phyloP scores from a whole-genome alignment of 2,888 invertebrate genomes.

The Sesia apiformis region DNA sequence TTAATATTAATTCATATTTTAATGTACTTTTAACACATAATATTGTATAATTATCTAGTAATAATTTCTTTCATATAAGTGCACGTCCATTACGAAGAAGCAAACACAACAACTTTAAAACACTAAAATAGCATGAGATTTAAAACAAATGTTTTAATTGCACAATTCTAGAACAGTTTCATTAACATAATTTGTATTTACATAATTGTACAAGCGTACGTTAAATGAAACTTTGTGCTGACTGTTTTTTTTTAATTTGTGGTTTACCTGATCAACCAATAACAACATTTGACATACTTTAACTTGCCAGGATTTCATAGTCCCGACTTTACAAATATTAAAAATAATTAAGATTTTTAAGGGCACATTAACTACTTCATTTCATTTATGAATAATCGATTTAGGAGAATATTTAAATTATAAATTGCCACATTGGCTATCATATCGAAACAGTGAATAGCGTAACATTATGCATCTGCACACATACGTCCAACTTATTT shows the following conservation, averaged over 20 bases:
- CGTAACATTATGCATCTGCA: background rate
- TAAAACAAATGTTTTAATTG: background rate
- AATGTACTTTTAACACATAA: conserved; percentile 25
- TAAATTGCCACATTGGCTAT: background rate
- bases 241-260: too few species aligned
- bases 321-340: background rate
- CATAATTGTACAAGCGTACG: too few species aligned
- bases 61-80: background rate
- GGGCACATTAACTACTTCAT: conserved; percentile 17
- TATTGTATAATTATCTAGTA: conserved; percentile 15
- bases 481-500: background rate
- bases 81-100: background rate
- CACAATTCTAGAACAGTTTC: too few species aligned
- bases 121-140: background rate
- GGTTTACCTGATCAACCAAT: too few species aligned
- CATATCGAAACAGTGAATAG: background rate
- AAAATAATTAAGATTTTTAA: conserved; percentile 19
- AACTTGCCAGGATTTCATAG: too few species aligned
- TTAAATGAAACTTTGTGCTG: too few species aligned
- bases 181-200: too few species aligned
- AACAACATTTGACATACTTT: too few species aligned
- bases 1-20: conserved; percentile 12
- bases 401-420: background rate
- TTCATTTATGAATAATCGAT: background rate
- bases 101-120: background rate